Evolutionary conservation across 1,140 invertebrate genomes (phyloP).

Genomic region (Papilio machaon): DNA sequence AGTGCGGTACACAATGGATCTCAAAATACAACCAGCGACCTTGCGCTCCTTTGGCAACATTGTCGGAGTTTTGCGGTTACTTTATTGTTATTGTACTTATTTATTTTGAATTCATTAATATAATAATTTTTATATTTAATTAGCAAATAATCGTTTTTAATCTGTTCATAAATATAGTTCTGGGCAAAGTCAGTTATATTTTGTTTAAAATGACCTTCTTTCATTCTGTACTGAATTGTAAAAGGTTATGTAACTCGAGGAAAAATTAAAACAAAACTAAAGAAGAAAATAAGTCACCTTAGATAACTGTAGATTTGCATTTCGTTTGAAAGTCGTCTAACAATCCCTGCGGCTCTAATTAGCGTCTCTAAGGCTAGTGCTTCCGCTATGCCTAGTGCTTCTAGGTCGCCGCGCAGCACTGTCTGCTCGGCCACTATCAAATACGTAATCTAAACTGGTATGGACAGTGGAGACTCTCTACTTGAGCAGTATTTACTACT

Average conservation of each 20-base stretch:
- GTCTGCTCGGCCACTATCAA: background rate
- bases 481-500: background rate
- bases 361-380: constrained; percentile 14
- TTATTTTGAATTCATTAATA: constrained; percentile 1
- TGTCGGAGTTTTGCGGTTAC: background rate
- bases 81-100: background rate
- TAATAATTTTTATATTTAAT: background rate
- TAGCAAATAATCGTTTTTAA: background rate
- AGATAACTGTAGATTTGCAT: constrained; percentile 31
- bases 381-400: constrained; percentile 18
- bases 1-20: constrained; percentile 15
- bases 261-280: background rate
- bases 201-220: no score
- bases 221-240: background rate
- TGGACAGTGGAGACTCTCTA: background rate
- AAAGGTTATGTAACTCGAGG: background rate
- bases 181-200: no score
- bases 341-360: constrained; percentile 24
- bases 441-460: background rate
- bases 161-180: background rate
- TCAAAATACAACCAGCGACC: constrained; percentile 23
- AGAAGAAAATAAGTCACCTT: background rate
- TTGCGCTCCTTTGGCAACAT: constrained; percentile 30
- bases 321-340: constrained; percentile 28
- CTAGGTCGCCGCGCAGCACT: constrained; percentile 19